These are phyloP conservation scores for Sphecodes monilicornis DNA, from an alignment of 2,888 invertebrate species.

Conservation along the genomic window DNA sequence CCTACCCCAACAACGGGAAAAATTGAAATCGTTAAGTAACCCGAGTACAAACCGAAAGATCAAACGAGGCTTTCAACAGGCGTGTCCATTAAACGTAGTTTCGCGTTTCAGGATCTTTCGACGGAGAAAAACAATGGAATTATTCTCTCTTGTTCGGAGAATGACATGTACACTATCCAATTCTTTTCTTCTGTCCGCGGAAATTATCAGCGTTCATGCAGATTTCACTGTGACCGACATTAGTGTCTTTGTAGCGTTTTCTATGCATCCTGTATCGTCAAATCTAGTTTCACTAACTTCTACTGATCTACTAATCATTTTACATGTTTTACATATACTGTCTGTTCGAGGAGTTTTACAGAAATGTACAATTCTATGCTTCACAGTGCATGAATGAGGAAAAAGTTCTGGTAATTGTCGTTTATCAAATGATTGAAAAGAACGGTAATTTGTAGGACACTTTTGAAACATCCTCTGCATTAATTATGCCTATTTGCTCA, in stretches of 20 bases:
- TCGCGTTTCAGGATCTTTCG: neutral
- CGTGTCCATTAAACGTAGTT: conserved; percentile 16
- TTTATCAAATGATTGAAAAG: no score
- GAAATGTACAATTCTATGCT: neutral
- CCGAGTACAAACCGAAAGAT: neutral
- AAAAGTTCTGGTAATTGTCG: no score
- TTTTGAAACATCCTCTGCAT: no score
- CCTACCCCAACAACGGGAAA: neutral
- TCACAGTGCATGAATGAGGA: no score
- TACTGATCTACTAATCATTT: neutral
- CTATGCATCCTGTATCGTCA: neutral
- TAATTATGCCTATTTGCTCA: no score
- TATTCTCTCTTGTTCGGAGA: neutral
- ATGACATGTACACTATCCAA: neutral
- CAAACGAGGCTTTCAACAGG: conserved; percentile 25
- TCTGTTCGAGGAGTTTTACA: neutral
- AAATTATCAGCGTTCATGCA: neutral
- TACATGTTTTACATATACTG: neutral
- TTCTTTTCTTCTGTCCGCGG: neutral
- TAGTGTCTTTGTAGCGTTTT: neutral
- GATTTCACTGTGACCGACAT: neutral
- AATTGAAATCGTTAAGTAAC: conserved; percentile 13
- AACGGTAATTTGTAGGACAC: no score
- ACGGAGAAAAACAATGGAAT: conserved; percentile 2
- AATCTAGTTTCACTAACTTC: neutral